Evolutionary conservation across 2,113 vertebrate genomes (phyloP).

Genomic region (Crotalus viridis): DNA sequence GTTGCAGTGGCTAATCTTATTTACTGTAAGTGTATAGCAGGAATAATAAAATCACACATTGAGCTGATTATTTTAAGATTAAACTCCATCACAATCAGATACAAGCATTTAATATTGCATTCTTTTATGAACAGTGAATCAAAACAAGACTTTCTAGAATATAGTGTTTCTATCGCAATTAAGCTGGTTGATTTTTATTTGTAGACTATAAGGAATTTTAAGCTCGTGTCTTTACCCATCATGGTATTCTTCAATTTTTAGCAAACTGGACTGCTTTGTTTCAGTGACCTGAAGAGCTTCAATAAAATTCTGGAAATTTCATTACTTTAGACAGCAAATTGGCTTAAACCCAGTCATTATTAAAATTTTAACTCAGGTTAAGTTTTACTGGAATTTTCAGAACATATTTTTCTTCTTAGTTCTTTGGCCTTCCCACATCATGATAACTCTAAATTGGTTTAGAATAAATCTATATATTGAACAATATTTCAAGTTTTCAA

Average conservation of each 20-base stretch:
- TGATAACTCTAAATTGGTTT: neutral
- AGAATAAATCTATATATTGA: conserved; percentile 6
- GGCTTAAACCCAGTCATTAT: neutral
- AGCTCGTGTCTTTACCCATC: neutral
- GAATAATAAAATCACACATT: conserved; percentile 13
- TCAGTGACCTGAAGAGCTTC: neutral
- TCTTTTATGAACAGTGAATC: conserved; percentile 16
- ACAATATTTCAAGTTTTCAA: conserved; percentile 22
- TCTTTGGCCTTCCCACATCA: neutral
- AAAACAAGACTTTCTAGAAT: conserved; percentile 6
- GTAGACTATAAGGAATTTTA: neutral
- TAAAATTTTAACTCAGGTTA: conserved; percentile 22
- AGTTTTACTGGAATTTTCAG: conserved; percentile 8
- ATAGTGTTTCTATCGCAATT: neutral
- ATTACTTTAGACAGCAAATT: neutral
- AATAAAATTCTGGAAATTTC: neutral
- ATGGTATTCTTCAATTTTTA: neutral
- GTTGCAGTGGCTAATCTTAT: neutral
- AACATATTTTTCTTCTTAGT: neutral
- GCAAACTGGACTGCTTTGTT: neutral
- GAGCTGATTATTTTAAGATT: neutral
- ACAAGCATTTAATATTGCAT: neutral
- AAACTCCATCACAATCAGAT: neutral
- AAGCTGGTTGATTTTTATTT: conserved; percentile 16
- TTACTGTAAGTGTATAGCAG: neutral